Percentiles rank a stretch among this genome's conserved stretches.
These are phyloP conservation scores for Palythoa grandis DNA, from an alignment of 92 coral and sea anemone genomes.

Conservation along the genomic window DNA sequence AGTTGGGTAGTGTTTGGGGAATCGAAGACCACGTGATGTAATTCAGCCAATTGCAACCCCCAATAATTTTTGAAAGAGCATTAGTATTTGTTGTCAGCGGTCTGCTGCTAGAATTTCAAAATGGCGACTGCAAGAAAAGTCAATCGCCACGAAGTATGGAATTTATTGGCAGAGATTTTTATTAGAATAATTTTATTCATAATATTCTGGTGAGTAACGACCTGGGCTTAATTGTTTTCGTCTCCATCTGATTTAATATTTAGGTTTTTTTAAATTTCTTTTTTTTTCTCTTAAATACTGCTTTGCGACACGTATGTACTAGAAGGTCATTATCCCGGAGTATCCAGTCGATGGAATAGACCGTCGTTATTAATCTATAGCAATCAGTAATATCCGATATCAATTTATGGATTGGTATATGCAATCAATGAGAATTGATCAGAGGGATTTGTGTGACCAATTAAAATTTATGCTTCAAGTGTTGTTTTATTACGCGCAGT, in stretches of 20 bases:
- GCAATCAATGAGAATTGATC: too few species aligned
- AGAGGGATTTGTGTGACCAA: too few species aligned
- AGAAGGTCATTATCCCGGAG: too few species aligned
- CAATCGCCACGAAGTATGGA: slow-evolving; percentile 39
- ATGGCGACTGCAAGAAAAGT: slow-evolving; percentile 70
- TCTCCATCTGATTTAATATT: background rate
- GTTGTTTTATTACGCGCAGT: too few species aligned
- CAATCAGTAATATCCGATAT: too few species aligned
- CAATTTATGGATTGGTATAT: too few species aligned
- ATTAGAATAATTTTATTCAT: slow-evolving; percentile 70
- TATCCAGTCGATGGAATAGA: too few species aligned
- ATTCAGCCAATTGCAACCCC: slow-evolving; percentile 8
- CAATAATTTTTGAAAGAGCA: background rate
- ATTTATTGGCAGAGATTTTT: slow-evolving; percentile 70
- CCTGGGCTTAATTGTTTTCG: background rate
- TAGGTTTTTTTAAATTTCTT: too few species aligned
- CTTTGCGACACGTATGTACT: too few species aligned
- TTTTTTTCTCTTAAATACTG: too few species aligned
- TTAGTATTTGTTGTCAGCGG: slow-evolving; percentile 9
- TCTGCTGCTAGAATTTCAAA: slow-evolving; percentile 35
- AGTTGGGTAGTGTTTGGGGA: slow-evolving; percentile 66
- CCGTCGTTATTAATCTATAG: too few species aligned
- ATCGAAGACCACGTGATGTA: slow-evolving; percentile 65
- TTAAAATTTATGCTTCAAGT: too few species aligned
- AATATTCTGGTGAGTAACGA: slow-evolving; percentile 74